These are phyloP conservation scores for Drosophila seguyi DNA, from an alignment of 1,140 invertebrate genomes.

Conservation along the genomic window DNA sequence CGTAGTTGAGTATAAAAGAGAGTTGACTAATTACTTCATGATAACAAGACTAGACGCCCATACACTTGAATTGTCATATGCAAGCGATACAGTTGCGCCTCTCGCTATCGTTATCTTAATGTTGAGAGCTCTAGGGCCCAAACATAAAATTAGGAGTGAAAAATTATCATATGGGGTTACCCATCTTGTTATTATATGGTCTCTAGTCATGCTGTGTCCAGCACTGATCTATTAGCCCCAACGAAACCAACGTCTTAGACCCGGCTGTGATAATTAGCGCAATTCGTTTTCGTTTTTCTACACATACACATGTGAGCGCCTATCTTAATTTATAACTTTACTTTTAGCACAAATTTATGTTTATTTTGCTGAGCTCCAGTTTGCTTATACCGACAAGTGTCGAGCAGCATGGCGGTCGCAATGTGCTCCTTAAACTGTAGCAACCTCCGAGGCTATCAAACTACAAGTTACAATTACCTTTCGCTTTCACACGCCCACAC, in stretches of 20 bases:
- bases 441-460: conserved; percentile 65
- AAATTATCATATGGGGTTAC: neutral
- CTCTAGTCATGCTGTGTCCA: neutral
- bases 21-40: neutral
- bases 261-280: conserved; percentile 83
- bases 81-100: neutral
- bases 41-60: neutral
- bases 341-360: conserved; percentile 56
- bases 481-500: conserved; percentile 61
- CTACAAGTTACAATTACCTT: conserved; percentile 40
- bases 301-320: conserved; percentile 38
- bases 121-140: too few species aligned
- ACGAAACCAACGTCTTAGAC: conserved; percentile 77
- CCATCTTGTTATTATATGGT: neutral
- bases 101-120: too few species aligned
- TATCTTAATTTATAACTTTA: conserved; percentile 46
- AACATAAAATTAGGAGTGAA: neutral
- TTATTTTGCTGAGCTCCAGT: conserved; percentile 50
- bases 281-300: conserved; percentile 68
- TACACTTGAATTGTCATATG: neutral
- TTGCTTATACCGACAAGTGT: conserved; percentile 1
- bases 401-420: conserved; percentile 12
- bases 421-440: conserved; percentile 50
- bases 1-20: neutral
- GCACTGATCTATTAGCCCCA: conserved; percentile 45